A percentile compares a stretch with the other conserved stretches of the same genome.
These are phyloP conservation scores for Scaeva pyrastri DNA, from an alignment of 2,888 invertebrate species.

Conservation along the genomic window DNA sequence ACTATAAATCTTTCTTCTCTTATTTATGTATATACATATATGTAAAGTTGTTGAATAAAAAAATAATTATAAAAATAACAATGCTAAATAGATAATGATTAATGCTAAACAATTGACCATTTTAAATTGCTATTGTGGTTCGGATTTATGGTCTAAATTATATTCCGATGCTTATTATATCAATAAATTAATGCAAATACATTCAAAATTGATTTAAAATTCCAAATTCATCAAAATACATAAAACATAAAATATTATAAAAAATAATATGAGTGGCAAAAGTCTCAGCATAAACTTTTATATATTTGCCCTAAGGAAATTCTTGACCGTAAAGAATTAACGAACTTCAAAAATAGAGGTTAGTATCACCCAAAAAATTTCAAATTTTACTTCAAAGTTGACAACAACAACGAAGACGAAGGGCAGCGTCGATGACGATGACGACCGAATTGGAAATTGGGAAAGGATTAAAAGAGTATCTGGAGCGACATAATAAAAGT, in stretches of 20 bases:
- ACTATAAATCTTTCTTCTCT: no score
- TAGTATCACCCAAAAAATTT: not conserved
- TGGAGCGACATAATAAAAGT: constrained; percentile 55
- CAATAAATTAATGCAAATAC: not conserved
- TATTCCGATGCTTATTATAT: no score
- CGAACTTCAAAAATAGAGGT: not conserved
- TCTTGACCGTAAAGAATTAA: not conserved
- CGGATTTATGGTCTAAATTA: not conserved
- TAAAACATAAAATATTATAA: not conserved
- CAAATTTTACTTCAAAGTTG: not conserved
- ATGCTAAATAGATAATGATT: not conserved
- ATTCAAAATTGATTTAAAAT: not conserved
- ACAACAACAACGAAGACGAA: not conserved
- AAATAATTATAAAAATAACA: no score
- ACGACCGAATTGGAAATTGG: constrained; percentile 56
- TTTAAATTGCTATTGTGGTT: not conserved
- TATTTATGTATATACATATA: no score
- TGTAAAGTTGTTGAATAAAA: no score
- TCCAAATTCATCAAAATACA: not conserved
- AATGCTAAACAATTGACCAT: constrained; percentile 5
- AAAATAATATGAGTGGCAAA: not conserved
- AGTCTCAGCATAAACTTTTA: not conserved
- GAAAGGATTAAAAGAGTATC: constrained; percentile 64
- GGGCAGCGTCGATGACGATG: no score
- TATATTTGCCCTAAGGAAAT: not conserved